Evolutionary conservation across 1,140 invertebrate genomes (phyloP), one percentile per base, ranked within the genome.

Genomic region (Tenebrio molitor): DNA sequence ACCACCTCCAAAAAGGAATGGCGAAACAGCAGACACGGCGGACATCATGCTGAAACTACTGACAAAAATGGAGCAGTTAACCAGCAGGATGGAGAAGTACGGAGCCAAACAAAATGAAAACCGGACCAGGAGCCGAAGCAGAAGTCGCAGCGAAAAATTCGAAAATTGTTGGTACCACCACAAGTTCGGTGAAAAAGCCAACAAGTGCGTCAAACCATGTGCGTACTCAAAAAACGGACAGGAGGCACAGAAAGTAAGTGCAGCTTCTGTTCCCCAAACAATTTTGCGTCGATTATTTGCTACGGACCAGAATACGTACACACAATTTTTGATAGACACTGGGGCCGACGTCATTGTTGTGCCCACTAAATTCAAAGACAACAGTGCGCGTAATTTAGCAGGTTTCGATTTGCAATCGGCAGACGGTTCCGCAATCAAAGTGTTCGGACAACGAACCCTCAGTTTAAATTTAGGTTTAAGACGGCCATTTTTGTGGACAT

Each of bases 401-500:
- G 5, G 23, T 4, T 29, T 41, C 36, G 12, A 41, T n/a, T n/a
- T 65, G 15, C 15, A 19, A 10, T 8, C 64, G 14, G 64, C 64
- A 23, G 23, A 42, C 16, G 41, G 41, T n/a, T 41, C 64, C n/a
- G 10, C 19, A 10, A 67, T 67, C 6, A 6, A 21, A 14, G 36
- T 41, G 1, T 42, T 23, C 12, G 64, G 64, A 7, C 10, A 41
- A 44, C 17, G 7, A 41, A 67, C 64, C 1, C 6, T 67, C 10
- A 19, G 8, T n/a, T 1, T 42, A 1, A 41, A 42, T 17, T 5
- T 67, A 41, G 64, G 36, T 3, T 16, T 79, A 0, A 72, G 76
- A 4, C 77, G 82, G 34, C 53, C 74, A 10, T 81, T 81, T 36
- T 39, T 23, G 15, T 85, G 81, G 83, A 36, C 68, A 5, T 85